Evolutionary conservation across 1,140 invertebrate species (phyloP), one percentile per base, ranked within the genome.

Genomic region (Drosophila sturtevanti): DNA sequence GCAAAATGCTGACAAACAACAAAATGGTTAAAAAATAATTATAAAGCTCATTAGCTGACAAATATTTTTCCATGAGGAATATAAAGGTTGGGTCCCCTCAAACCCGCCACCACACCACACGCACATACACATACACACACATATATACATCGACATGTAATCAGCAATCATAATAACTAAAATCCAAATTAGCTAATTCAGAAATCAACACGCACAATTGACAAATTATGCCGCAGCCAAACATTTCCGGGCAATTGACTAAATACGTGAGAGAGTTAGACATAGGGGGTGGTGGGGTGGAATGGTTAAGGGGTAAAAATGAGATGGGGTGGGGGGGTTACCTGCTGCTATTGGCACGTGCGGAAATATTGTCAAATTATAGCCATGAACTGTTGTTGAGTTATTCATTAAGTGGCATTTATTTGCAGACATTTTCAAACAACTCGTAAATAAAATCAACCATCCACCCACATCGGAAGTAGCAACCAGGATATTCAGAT

Each of bases 161-260:
- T 86, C 81, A 87, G 70, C 82, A 87, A 82, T 79, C 52, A 55
- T 87, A 86, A 86, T 86, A 87, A 87, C 81, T 86, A 86, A 87
- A 87, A 87, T 87, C 84, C 68, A 89, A 87, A 87, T 87, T 87
- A 87, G 84, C 82, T 82, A 89, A 87, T 87, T 87, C 82, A 89
- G 82, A 87, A 87, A 87, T 87, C 82, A 89, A 84, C 82, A 87
- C 79, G 84, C 82, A 89, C 82, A 87, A 87, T 87, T 87, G 82
- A 87, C 82, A 87, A 87, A 87, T 87, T 87, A 87, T 87, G 84
- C 79, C 84, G 79, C 84, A 84, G 67, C 71, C 52, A 34, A 86
- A 87, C 82, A 87, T 87, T 87, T 87, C 82, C 82, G 84, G 82
- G 72, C 79, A 87, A 87, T 87, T 89, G 82, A 62, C 58, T 89